phyloP scores from a whole-genome alignment of 2,113 vertebrate genomes.

The Serinus canaria region DNA sequence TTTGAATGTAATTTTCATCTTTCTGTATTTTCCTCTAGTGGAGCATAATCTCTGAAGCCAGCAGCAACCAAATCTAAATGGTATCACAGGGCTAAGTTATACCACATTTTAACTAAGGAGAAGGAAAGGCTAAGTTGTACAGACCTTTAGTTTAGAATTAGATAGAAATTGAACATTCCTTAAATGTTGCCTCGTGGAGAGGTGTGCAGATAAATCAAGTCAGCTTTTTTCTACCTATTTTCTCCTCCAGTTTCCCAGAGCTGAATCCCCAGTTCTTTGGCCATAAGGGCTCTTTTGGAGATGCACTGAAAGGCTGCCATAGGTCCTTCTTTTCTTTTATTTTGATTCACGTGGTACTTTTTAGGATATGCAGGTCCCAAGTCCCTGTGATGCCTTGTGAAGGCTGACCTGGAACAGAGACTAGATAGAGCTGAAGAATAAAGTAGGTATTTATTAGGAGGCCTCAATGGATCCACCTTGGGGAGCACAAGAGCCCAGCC shows the following conservation, averaged over 20 bases:
- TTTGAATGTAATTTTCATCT: constrained; percentile 39
- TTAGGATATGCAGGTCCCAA: neutral
- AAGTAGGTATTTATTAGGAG: neutral
- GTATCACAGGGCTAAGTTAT: constrained; percentile 28
- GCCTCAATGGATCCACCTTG: neutral
- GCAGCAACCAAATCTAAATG: constrained; percentile 31
- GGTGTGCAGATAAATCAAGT: neutral
- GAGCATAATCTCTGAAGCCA: constrained; percentile 40
- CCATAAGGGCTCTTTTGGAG: neutral
- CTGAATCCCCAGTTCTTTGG: neutral
- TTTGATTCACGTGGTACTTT: neutral
- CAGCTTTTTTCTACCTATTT: neutral
- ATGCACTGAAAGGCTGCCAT: neutral
- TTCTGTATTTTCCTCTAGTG: constrained; percentile 1
- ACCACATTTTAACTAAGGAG: neutral
- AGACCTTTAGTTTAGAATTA: constrained; percentile 10
- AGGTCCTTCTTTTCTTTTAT: neutral
- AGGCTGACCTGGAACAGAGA: neutral
- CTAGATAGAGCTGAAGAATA: neutral
- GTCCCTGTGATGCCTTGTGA: neutral
- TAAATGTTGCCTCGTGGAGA: neutral
- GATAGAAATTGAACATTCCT: neutral
- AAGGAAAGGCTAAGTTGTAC: constrained; percentile 22
- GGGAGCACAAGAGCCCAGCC: neutral
- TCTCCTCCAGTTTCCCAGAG: neutral